Base-by-base conservation (phyloP, 1,140 invertebrate species). In the Copidosoma floridanum region DNA sequence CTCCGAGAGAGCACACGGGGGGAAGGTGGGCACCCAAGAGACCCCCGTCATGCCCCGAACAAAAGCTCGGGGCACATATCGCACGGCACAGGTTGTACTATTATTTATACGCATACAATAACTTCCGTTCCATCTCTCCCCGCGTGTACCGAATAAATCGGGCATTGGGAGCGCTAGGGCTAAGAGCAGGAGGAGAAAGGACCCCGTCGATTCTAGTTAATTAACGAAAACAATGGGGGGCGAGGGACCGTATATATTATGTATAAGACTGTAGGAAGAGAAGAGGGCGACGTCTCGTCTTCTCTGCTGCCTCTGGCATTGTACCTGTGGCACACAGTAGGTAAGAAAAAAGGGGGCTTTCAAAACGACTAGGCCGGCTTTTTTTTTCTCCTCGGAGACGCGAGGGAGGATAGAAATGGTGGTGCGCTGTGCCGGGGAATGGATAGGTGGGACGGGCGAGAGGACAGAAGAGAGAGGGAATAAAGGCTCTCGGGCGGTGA, bases 201-300 rank as follows among this genome's bases (percentile, higher is more conserved):
- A 32, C 27, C n/a, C n/a, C 38, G 52, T 54, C 50, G 51, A 46
- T 47, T 47, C 43, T 54, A 12, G 21, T 60, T 60, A 60, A 54
- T 53, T 54, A 54, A 54, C 35, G 26, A 54, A n/a, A 54, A 60
- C 51, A 59, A 59, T 52, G 46, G 57, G n/a, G n/a, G n/a, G 7
- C 23, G 29, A 32, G 29, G 12, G 29, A 32, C 26, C 29, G 40
- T n/a, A n/a, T n/a, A n/a, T n/a, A n/a, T n/a, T n/a, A n/a, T n/a
- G n/a, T n/a, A n/a, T n/a, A n/a, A n/a, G n/a, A n/a, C n/a, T n/a
- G n/a, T n/a, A 38, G 18, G 27, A 11, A 54, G 40, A 29, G 52
- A n/a, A 43, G 40, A 21, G 40, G 32, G 16, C 29, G 6, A 12
- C 29, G 12, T 32, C 29, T 32, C 29, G 6, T 32, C 29, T 32